Base-by-base conservation (phyloP, 2,797 vertebrate genomes). In the Cirrhinus molitorella region DNA sequence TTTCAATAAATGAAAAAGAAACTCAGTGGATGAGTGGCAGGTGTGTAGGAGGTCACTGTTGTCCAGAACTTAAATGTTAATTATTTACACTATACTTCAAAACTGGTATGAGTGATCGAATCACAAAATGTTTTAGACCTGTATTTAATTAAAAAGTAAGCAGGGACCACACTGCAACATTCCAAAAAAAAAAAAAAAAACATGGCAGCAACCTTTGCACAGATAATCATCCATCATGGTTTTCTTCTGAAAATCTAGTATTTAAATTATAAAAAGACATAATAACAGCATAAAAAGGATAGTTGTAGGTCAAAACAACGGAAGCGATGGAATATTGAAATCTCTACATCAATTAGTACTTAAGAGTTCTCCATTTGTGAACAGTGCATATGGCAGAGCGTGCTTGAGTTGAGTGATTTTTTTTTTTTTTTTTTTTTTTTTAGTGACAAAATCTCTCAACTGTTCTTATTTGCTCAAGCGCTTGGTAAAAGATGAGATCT, bases 401-500 rank as follows among this genome's bases (percentile, higher is more conserved):
- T 81, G 19, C 13, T 59, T 34, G 63, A 81, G 53, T 81, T 31
- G 10, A 82, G 57, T 66, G 70, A 55, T 74, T 51, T 73, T 71
- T 59, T 40, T 43, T 57, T 55, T 63, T 59, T n/a, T n/a, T n/a
- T n/a, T n/a, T n/a, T n/a, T n/a, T n/a, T 43, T 43, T 59, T 55
- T 63, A 43, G 45, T 80, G 12, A 82, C 21, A 80, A 79, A 57
- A 71, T 83, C 75, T 82, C 68, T 68, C 59, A 21, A 66, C 49
- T 53, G 5, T 40, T 83, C 49, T 31, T 80, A 34, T 74, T 51
- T 63, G 43, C 63, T 68, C 53, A 43, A 37, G 49, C n/a, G 47
- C 77, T 83, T 72, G 21, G 23, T 40, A 55, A 80, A 75, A 79
- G 76, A 79, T 47, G 75, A 80, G 80, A 83, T 83, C 68, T 53